Percentiles rank a stretch among this genome's conserved stretches.
Conservation (phyloP, 2,113 vertebrate genomes). For the Pelvicachromis taeniatus region DNA sequence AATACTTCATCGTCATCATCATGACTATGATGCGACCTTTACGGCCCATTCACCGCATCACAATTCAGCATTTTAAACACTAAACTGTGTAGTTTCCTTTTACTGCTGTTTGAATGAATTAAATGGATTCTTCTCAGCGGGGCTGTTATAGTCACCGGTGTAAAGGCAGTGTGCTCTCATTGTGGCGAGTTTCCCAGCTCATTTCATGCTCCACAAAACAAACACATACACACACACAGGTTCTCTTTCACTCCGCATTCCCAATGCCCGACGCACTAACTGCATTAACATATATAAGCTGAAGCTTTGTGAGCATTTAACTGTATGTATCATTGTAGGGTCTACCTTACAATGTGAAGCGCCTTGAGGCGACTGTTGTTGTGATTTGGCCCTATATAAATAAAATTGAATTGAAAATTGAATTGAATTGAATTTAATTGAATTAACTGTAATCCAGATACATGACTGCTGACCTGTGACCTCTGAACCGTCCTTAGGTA, state of each 20-base stretch:
- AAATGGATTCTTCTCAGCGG: not conserved
- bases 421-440: too few species aligned
- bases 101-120: not conserved
- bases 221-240: not conserved
- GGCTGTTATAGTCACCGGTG: not conserved
- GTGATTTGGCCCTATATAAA: too few species aligned
- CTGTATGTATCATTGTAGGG: too few species aligned
- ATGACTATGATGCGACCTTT: not conserved
- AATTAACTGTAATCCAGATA: not conserved
- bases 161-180: slow-evolving; percentile 1
- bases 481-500: slow-evolving; percentile 72
- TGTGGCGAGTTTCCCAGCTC: slow-evolving; percentile 29
- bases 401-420: too few species aligned
- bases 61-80: not conserved
- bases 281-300: not conserved
- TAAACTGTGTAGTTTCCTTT: not conserved
- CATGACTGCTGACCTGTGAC: not conserved
- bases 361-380: too few species aligned
- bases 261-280: not conserved
- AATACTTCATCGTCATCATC: not conserved
- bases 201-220: slow-evolving; percentile 52
- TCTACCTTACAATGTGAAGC: too few species aligned
- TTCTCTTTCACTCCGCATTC: not conserved
- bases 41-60: not conserved
- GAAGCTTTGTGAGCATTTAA: not conserved